Base-by-base conservation (phyloP, 2,797 vertebrate species). In the Hirundo rustica region DNA sequence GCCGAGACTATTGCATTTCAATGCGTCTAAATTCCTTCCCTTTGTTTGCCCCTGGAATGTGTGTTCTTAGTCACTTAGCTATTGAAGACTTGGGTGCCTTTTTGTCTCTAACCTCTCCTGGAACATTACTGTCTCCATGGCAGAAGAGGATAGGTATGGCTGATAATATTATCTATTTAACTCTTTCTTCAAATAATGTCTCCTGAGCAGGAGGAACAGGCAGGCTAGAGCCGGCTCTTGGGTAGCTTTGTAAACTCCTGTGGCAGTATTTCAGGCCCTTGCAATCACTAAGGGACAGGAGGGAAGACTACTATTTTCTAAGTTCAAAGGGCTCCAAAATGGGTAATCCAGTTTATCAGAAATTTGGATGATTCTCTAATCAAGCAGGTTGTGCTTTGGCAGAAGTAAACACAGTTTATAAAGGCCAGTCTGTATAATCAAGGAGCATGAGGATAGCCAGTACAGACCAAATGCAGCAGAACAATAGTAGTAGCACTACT, bases 331-430 rank as follows among this genome's bases (percentile, higher is more conserved):
- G 36, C 74, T 88, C 25, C 45, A 71, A 74, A 95, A 95, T 65
- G 34, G 60, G 30, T 93, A 94, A 93, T 66, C 77, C 10, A 26
- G 66, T 93, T 96, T 94, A 96, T 96, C 95, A 96, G 91, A 93
- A 95, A 84, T 92, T 79, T 61, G 26, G 74, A 75, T 94, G 72
- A 88, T 93, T 95, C 72, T 83, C 57, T 89, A 81, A 80, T 55
- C 60, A 53, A 86, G 58, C 19, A 47, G 34, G 40, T 38, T 87
- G 60, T 3, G 4, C 65, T 91, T 77, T 84, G 51, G 45, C 60
- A 68, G 78, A 92, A 80, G 92, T 74, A 95, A 95, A 93, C 85
- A 77, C 32, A 14, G 45, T 73, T 89, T 85, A 67, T 93, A 95
- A 95, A 86, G 45, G 27, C 23, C 45, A 58, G 57, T 38, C 88